A percentile compares a stretch with the other conserved stretches of the same genome.
These are phyloP conservation scores for Platycheirus rosarum DNA, from an alignment of 2,888 invertebrate species.

Conservation along the genomic window DNA sequence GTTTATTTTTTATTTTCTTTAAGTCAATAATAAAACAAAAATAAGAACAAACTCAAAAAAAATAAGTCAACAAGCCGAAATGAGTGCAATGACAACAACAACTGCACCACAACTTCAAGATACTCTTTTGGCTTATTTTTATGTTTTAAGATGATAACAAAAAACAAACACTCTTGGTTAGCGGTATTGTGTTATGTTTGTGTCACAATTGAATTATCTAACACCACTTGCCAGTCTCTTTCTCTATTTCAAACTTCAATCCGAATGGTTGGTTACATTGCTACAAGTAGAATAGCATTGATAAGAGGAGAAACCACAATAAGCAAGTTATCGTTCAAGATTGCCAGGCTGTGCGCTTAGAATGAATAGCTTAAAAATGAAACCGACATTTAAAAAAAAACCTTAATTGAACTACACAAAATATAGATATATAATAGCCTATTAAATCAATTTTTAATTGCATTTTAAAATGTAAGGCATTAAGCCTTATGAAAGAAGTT, in stretches of 20 bases:
- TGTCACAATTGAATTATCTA: slow-evolving; percentile 26
- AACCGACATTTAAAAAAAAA: no score
- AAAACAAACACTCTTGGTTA: neutral
- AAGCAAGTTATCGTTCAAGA: no score
- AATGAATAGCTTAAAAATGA: no score
- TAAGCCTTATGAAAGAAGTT: no score
- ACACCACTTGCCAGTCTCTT: slow-evolving; percentile 29
- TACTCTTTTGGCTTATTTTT: slow-evolving; percentile 1
- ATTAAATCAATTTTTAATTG: no score
- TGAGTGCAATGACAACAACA: slow-evolving; percentile 37
- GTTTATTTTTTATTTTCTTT: neutral
- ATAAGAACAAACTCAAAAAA: neutral
- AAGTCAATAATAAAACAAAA: slow-evolving; percentile 9
- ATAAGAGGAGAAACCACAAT: no score
- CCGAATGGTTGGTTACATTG: no score
- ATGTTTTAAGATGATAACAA: slow-evolving; percentile 24
- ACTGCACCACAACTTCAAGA: slow-evolving; percentile 8
- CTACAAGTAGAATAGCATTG: neutral
- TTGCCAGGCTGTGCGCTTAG: no score
- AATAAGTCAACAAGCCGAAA: slow-evolving; percentile 38
- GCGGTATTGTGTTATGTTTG: neutral
- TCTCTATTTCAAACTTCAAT: no score
- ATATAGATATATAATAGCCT: no score
- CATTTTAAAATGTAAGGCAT: no score
- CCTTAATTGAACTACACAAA: no score